A percentile compares a stretch with the other conserved stretches of the same genome.
phyloP scores from a whole-genome alignment of 2,113 vertebrate genomes.

The Malurus melanocephalus region DNA sequence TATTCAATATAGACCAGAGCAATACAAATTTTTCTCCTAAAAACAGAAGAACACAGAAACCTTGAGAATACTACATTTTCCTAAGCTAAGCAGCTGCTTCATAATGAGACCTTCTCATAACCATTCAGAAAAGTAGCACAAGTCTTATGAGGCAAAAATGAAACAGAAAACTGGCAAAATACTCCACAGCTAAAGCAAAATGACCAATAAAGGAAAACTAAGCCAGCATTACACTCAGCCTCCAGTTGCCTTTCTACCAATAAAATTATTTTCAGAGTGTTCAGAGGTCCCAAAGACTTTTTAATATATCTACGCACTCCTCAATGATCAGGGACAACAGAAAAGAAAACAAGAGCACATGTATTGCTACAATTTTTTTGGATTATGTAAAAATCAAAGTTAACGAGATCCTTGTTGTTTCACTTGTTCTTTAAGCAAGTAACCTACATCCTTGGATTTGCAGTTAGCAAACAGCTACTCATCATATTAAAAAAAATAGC shows the following conservation, averaged over 20 bases:
- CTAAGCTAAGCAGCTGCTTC: not conserved
- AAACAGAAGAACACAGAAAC: not conserved
- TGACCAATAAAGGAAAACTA: not conserved
- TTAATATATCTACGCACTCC: not conserved
- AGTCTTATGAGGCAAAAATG: not conserved
- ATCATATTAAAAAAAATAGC: not conserved
- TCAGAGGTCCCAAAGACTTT: not conserved
- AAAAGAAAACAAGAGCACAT: not conserved
- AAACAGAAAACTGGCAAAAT: not conserved
- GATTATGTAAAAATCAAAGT: not conserved
- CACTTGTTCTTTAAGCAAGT: not conserved
- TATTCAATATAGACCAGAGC: not conserved
- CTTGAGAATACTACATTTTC: not conserved
- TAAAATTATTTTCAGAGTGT: not conserved
- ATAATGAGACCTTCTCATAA: not conserved
- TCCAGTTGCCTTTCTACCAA: not conserved
- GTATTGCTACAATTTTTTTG: not conserved
- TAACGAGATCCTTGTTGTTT: not conserved
- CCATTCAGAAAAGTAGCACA: not conserved
- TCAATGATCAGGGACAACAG: not conserved
- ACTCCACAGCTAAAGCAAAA: not conserved
- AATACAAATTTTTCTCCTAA: not conserved
- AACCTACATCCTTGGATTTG: not conserved
- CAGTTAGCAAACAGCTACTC: not conserved
- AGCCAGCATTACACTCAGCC: not conserved